These are phyloP conservation scores for Peromyscus nudipes DNA, from an alignment of 2,797 vertebrate species.

Conservation along the genomic window DNA sequence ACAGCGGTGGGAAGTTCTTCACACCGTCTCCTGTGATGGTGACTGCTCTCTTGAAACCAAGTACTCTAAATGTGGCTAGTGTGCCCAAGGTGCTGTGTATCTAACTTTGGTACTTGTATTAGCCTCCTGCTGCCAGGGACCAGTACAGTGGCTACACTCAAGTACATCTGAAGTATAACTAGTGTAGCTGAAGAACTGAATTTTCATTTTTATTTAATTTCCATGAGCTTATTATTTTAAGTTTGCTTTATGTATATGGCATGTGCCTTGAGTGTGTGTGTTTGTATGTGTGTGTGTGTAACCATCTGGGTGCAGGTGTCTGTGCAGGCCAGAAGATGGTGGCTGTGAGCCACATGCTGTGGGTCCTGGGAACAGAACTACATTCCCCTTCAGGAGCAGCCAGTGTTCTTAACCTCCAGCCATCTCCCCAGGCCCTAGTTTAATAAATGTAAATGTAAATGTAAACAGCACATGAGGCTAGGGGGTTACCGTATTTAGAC, in stretches of 20 bases:
- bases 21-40: not conserved
- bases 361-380: not conserved
- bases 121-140: not conserved
- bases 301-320: not conserved
- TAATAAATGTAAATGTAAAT: conserved; percentile 31
- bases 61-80: not conserved
- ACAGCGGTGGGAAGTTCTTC: not conserved
- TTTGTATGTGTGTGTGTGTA: not conserved
- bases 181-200: not conserved
- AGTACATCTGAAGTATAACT: not conserved
- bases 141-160: not conserved
- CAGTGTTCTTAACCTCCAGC: not conserved
- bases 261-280: too few relatives aligned
- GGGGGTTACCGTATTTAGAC: not conserved
- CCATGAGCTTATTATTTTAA: not conserved
- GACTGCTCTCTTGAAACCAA: not conserved
- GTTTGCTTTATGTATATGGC: not conserved
- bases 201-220: conserved; percentile 34
- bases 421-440: not conserved
- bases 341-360: not conserved
- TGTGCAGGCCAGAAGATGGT: not conserved
- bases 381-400: not conserved
- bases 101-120: conserved; percentile 2
- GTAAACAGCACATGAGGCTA: not conserved
- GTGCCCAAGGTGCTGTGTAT: not conserved